phyloP scores from a whole-genome alignment of 2,797 vertebrate genomes.

The Pseudochirops corinnae region DNA sequence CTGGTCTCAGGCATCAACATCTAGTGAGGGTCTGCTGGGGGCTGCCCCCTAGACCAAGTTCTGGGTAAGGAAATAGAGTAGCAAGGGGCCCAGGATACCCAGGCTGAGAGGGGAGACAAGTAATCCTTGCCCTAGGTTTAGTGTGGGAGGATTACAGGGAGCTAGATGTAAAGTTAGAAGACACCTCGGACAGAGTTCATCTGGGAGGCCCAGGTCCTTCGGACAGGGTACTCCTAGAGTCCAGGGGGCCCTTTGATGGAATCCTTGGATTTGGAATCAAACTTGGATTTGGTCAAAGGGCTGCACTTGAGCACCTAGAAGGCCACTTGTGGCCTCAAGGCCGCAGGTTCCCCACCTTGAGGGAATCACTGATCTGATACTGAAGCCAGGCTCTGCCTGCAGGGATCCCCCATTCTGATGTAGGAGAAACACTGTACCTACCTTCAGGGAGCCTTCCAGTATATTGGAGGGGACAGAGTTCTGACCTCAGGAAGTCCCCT shows the following conservation, averaged over 20 bases:
- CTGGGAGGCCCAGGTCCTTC: no score
- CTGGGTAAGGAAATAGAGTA: constrained; percentile 40
- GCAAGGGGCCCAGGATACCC: constrained; percentile 7
- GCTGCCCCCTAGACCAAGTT: constrained; percentile 63
- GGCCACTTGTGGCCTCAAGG: no score
- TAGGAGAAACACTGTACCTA: neutral
- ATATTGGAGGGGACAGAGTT: neutral
- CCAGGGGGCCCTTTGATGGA: no score
- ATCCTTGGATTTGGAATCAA: no score
- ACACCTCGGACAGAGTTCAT: no score
- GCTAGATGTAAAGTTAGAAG: no score
- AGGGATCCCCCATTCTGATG: neutral
- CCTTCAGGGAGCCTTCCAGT: neutral
- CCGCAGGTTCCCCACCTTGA: no score
- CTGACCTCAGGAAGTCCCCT: neutral
- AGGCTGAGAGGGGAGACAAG: constrained; percentile 24
- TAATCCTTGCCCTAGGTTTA: constrained; percentile 47
- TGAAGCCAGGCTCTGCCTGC: no score
- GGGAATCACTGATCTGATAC: no score
- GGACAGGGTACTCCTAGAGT: no score
- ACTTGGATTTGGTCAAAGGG: no score
- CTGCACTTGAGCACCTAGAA: no score
- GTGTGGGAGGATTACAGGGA: neutral
- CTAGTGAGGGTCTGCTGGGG: constrained; percentile 59
- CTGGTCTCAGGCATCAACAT: constrained; percentile 66